Conservation (phyloP, 2,797 vertebrate species). For the Neosilurus hyrtlii region DNA sequence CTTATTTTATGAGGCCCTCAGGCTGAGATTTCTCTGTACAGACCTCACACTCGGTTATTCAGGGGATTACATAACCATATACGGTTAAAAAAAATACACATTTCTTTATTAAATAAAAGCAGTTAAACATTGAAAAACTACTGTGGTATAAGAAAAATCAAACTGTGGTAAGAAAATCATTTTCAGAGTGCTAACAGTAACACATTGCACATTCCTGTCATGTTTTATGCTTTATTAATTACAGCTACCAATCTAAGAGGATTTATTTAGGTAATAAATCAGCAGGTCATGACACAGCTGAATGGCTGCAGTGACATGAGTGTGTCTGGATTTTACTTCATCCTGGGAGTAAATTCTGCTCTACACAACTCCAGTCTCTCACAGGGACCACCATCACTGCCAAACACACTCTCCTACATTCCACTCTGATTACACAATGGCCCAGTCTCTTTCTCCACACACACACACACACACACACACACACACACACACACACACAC, state of each 20-base stretch:
- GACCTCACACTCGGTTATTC: too few relatives aligned
- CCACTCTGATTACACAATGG: conserved; percentile 56
- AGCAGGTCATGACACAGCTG: conserved; percentile 13
- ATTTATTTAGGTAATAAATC: conserved; percentile 1
- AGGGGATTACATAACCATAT: neutral
- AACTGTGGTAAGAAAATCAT: neutral
- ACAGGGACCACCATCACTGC: conserved; percentile 41
- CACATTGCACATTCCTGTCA: neutral
- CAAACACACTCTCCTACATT: conserved; percentile 54
- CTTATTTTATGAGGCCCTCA: too few relatives aligned
- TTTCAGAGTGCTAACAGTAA: neutral
- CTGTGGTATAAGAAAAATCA: neutral
- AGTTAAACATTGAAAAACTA: neutral
- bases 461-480: too few relatives aligned
- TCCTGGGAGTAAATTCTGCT: conserved; percentile 24
- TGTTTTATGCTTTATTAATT: neutral
- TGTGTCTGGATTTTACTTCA: conserved; percentile 34
- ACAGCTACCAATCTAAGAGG: conserved; percentile 3
- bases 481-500: too few relatives aligned
- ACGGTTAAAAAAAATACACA: neutral
- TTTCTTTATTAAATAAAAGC: neutral
- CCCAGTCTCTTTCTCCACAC: conserved; percentile 1
- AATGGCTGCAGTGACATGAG: conserved; percentile 16
- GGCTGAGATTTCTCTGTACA: too few relatives aligned
- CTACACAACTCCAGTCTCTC: conserved; percentile 34